Conservation (phyloP, 2,888 invertebrate genomes). For the Endotricha flammealis region DNA sequence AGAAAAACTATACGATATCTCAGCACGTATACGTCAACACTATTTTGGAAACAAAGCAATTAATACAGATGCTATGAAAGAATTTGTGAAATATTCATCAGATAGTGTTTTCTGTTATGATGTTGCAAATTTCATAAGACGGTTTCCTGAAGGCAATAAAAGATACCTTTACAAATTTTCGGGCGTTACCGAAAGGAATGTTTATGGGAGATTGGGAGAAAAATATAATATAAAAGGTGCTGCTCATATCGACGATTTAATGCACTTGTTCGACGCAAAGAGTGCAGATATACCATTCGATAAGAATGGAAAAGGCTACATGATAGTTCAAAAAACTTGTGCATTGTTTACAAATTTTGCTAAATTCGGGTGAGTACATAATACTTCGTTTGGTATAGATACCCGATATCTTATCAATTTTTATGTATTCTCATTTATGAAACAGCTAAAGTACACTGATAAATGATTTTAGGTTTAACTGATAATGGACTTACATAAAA, state of each 20-base stretch:
- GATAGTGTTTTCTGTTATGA: slow-evolving; percentile 29
- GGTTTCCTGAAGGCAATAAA: slow-evolving; percentile 21
- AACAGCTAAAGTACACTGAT: slow-evolving; percentile 27
- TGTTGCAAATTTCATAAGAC: slow-evolving; percentile 25
- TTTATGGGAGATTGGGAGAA: slow-evolving; percentile 28
- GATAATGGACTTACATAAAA: too few species aligned
- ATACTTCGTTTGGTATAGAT: background rate
- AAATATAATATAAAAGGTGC: slow-evolving; percentile 39
- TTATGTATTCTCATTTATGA: slow-evolving; percentile 22
- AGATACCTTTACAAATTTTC: slow-evolving; percentile 42
- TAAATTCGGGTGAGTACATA: slow-evolving; percentile 49
- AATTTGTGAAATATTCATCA: slow-evolving; percentile 28
- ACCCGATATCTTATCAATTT: background rate
- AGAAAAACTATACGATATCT: slow-evolving; percentile 27
- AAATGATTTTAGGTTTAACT: too few species aligned
- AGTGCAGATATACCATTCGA: slow-evolving; percentile 29
- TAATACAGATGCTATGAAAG: slow-evolving; percentile 24
- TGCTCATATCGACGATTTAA: slow-evolving; percentile 48
- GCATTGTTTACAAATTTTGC: slow-evolving; percentile 50
- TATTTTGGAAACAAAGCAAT: slow-evolving; percentile 36
- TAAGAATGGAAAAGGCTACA: slow-evolving; percentile 32
- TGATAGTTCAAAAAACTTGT: slow-evolving; percentile 39
- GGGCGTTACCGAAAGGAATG: slow-evolving; percentile 38
- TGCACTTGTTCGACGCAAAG: slow-evolving; percentile 46
- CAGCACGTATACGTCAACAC: slow-evolving; percentile 33